Evolutionary conservation across 2,113 vertebrate species (phyloP), one percentile per base, ranked within the genome.

Genomic region (Salvelinus fontinalis): DNA sequence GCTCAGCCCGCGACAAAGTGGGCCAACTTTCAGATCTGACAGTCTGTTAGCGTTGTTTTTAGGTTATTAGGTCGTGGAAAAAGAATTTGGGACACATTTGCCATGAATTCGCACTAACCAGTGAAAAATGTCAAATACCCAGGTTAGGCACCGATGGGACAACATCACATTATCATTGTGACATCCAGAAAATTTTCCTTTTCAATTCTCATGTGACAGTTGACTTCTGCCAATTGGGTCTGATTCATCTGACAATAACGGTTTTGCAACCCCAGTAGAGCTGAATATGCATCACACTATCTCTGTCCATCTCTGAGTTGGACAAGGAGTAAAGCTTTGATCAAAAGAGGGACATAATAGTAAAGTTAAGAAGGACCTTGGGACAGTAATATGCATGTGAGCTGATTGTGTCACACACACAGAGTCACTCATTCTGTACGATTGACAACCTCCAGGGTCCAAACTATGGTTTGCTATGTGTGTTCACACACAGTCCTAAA

Each of bases 261-360:
- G 39, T 64, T 64, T 20, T 64, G 65, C 14, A 5, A 31, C 6
- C 65, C 5, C 13, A 67, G 13, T 31, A 5, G 13, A 16, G 13
- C 6, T 29, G 13, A 8, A 67, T 67, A 9, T 29, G 65, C 65
- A 7, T 79, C 71, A 48, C 67, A 24, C 39, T 20, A 69, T 74
- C 67, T 65, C 72, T 44, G 31, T 79, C 73, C 62, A 48, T 75
- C 67, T 27, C 27, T 14, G 65, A 14, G 12, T 16, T 67, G 26
- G 65, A 67, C 20, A 67, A 67, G 6, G 27, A 8, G 1, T 65
- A 13, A 13, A 65, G 26, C 62, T 13, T 26, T 65, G 62, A 27
- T 26, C 2, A 44, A 44, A 11, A 2, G 39, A 44, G 39, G 39
- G 9, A 44, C 39, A 11, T 44, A 44, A 44, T 11, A 44, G 11